Percentiles rank a stretch among this genome's conserved stretches.
phyloP scores from a whole-genome alignment of 1,140 invertebrate genomes.

The Phocides pigmalion region DNA sequence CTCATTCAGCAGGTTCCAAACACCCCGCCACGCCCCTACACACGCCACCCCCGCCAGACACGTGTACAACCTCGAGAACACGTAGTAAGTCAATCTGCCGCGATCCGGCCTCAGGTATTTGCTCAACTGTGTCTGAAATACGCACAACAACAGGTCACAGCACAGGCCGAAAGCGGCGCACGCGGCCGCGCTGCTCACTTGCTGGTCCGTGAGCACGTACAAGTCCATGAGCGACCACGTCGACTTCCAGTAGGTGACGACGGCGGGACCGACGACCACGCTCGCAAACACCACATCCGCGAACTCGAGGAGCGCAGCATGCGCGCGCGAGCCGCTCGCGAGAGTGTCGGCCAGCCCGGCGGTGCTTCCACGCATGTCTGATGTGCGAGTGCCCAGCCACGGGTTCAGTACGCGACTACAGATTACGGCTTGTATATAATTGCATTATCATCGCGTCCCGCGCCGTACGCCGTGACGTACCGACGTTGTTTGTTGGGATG shows the following conservation, averaged over 20 bases:
- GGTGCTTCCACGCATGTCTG: conserved; percentile 85
- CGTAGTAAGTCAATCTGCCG: conserved; percentile 87
- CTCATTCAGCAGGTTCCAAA: conserved; percentile 90
- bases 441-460: conserved; percentile 74
- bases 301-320: conserved; percentile 86
- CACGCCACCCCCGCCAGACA: conserved; percentile 89
- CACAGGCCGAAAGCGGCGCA: conserved; percentile 88
- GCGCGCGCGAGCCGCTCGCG: conserved; percentile 75
- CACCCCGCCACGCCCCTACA: conserved; percentile 93
- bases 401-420: conserved; percentile 59
- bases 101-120: conserved; percentile 87
- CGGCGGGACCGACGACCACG: conserved; percentile 89
- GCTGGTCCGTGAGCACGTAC: conserved; percentile 86
- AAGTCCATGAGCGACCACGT: conserved; percentile 92
- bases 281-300: conserved; percentile 90
- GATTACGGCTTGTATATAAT: conserved; percentile 65
- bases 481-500: conserved; percentile 40
- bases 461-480: conserved; percentile 52
- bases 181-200: conserved; percentile 85
- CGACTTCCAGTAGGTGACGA: conserved; percentile 93
- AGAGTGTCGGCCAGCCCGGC: conserved; percentile 83
- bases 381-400: conserved; percentile 52
- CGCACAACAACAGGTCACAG: conserved; percentile 87
- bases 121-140: conserved; percentile 87
- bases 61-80: conserved; percentile 90